phyloP scores from a whole-genome alignment of 2,888 invertebrate genomes.

The Hirtodrosophila cameraria region DNA sequence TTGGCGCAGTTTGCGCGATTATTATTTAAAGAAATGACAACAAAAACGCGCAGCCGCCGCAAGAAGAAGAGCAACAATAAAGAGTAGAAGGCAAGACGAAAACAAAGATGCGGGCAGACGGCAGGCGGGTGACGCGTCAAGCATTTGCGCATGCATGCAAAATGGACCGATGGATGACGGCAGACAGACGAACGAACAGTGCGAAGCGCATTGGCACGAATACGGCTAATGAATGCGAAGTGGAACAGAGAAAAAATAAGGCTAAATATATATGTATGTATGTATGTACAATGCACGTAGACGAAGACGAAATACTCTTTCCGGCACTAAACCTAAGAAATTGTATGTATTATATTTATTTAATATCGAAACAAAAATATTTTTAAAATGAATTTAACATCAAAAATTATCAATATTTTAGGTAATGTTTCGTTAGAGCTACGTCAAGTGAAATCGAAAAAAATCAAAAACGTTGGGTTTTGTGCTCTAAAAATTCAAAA shows the following conservation, averaged over 20 bases:
- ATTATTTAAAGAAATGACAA: slow-evolving; percentile 39
- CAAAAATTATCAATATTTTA: too few relatives aligned
- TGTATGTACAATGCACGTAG: too few relatives aligned
- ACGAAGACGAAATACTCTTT: slow-evolving; percentile 33
- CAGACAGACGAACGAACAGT: slow-evolving; percentile 13
- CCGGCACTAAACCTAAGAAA: neutral
- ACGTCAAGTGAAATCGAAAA: too few relatives aligned
- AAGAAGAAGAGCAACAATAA: slow-evolving; percentile 29
- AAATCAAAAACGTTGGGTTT: too few relatives aligned
- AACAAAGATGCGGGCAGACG: slow-evolving; percentile 19
- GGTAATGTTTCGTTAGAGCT: too few relatives aligned
- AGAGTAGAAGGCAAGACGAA: slow-evolving; percentile 17
- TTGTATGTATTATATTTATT: too few relatives aligned
- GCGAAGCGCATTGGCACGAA: slow-evolving; percentile 55
- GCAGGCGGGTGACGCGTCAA: slow-evolving; percentile 23
- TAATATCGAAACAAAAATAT: too few relatives aligned
- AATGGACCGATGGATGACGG: slow-evolving; percentile 22
- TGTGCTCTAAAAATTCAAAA: too few relatives aligned
- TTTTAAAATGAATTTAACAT: too few relatives aligned
- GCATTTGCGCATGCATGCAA: slow-evolving; percentile 44
- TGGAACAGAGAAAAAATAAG: slow-evolving; percentile 45
- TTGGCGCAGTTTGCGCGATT: slow-evolving; percentile 43
- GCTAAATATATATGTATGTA: slow-evolving; percentile 21
- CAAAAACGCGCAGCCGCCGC: slow-evolving; percentile 30
- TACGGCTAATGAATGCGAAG: slow-evolving; percentile 72